Evolutionary conservation across 2,113 vertebrate species (phyloP), one percentile per base, ranked within the genome.

Genomic region (Alectura lathami): DNA sequence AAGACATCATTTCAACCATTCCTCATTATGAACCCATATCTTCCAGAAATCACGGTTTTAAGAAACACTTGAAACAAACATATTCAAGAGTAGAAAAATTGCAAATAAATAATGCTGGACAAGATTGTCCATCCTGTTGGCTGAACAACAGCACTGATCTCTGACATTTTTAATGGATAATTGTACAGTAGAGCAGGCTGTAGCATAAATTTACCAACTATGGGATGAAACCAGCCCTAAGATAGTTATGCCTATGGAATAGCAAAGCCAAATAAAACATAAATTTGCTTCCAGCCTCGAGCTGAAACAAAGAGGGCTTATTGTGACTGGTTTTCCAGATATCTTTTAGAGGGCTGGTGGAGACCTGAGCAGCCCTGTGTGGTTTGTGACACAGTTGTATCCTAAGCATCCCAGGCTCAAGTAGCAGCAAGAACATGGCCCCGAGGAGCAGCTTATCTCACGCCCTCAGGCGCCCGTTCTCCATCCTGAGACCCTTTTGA

Each of bases 371-470:
- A 32, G 43, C 13, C 47, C 26, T 21, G 4, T 24, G 27, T 22
- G 8, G 15, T 13, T 60, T 53, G 13, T 20, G 18, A 60, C 26
- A 50, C 29, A 51, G 6, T 45, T 24, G 13, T 4, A 57, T 30
- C 22, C 23, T 27, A 57, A 64, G 16, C 50, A 66, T 43, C 29
- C 12, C 27, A 60, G 59, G 11, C 30, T 34, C 54, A 64, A 72
- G 24, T 1, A 4, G 36, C 15, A 0, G 1, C 22, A 48, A 53
- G 51, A 83, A 56, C 42, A 67, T 1, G 2, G 9, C 14, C 32
- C 21, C 45, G 56, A 56, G 43, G n/a, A 10, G 17, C 23, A 93
- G 26, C 3, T 85, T 24, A 54, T 62, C 50, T 48, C 13, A 20
- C 3, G 38, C 42, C 56, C 86, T 81, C 47, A 81, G 42, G 23